Percentiles rank a stretch among this genome's conserved stretches.
phyloP scores from a whole-genome alignment of 2,888 invertebrate genomes.

The Amorpha juglandis region DNA sequence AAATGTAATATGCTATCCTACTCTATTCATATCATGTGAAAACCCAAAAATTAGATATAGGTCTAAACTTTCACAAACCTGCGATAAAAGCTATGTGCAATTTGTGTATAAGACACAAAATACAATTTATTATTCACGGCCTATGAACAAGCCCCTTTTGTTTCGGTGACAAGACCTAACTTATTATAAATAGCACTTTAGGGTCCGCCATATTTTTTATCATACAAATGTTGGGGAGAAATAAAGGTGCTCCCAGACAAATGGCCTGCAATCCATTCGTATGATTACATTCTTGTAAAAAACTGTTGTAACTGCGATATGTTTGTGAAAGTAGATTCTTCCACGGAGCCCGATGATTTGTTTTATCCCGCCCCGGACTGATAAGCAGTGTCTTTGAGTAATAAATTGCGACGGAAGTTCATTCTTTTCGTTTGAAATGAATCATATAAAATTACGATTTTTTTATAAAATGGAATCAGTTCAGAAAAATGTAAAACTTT shows the following conservation, averaged over 20 bases:
- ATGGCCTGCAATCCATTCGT: constrained; percentile 16
- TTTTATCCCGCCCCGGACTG: neutral
- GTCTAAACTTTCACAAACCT: no score
- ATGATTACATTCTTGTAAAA: constrained; percentile 14
- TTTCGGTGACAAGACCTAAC: neutral
- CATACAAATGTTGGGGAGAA: neutral
- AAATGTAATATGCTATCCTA: no score
- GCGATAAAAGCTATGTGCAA: no score
- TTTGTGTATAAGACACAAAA: neutral
- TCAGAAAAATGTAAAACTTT: no score
- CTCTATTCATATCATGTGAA: no score
- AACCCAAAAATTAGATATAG: no score
- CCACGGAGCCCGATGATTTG: neutral
- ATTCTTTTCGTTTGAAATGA: neutral
- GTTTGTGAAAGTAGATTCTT: constrained; percentile 12
- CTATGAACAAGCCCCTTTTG: no score
- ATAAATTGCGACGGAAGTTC: neutral
- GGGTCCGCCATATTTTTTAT: neutral
- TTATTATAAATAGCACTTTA: constrained; percentile 8
- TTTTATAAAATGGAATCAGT: no score
- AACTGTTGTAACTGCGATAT: constrained; percentile 12
- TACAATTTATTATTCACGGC: neutral
- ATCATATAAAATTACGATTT: no score
- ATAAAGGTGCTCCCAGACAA: constrained; percentile 8
- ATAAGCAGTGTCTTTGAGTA: neutral